Percentiles rank a stretch among this genome's conserved stretches.
phyloP scores from a whole-genome alignment of 2,797 vertebrate genomes.

The Luscinia megarhynchos region DNA sequence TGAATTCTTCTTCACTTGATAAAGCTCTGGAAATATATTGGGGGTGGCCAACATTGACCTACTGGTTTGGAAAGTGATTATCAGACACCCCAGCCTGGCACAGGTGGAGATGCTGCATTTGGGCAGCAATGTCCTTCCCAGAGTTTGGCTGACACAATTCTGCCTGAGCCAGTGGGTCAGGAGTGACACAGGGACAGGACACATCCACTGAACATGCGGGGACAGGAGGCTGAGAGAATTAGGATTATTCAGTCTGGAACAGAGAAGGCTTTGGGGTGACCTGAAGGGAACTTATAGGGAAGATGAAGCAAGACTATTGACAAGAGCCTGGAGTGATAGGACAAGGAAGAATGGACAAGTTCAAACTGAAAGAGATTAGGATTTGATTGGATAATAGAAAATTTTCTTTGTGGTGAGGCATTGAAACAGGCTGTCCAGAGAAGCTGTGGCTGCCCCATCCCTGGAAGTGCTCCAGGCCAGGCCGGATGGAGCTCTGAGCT shows the following conservation, averaged over 20 bases:
- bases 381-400: neutral
- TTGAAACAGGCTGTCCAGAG: neutral
- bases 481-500: neutral
- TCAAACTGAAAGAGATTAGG: neutral
- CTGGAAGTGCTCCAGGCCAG: neutral
- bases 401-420: neutral
- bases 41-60: fast-evolving
- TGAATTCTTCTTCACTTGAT: neutral
- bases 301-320: neutral
- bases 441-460: neutral
- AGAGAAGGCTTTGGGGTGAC: neutral
- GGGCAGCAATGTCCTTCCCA: neutral
- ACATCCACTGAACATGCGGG: neutral
- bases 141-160: neutral
- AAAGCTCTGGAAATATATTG: neutral
- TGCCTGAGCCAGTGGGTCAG: neutral
- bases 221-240: neutral
- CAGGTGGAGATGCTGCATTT: neutral
- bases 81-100: neutral
- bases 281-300: neutral
- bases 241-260: neutral
- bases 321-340: neutral
- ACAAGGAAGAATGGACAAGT: neutral
- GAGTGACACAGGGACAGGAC: neutral
- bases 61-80: neutral